These are phyloP conservation scores for Girardinus metallicus DNA, from an alignment of 2,797 vertebrate species.

Conservation along the genomic window DNA sequence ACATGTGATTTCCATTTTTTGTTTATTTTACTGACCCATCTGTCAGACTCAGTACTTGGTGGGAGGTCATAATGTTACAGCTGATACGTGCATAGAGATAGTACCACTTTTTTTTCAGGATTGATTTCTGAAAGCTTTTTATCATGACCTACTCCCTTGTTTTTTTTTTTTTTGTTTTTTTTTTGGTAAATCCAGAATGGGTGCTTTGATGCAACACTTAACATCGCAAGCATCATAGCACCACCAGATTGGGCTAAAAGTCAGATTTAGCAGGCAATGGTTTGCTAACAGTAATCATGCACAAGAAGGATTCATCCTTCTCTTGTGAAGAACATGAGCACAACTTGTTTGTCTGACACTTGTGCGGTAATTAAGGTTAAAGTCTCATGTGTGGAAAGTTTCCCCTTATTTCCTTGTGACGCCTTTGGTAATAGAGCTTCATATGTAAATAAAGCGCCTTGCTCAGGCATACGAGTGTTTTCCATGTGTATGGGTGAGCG, in stretches of 20 bases:
- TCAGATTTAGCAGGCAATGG: conserved; percentile 21
- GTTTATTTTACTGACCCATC: neutral
- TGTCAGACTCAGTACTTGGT: neutral
- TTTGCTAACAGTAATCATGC: conserved; percentile 29
- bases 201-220: conserved; percentile 58
- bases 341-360: conserved; percentile 35
- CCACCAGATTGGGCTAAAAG: conserved; percentile 28
- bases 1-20: neutral
- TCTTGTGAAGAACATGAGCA: conserved; percentile 12
- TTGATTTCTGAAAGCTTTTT: neutral
- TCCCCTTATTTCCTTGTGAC: conserved; percentile 28
- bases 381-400: conserved; percentile 27
- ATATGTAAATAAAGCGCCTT: conserved; percentile 62
- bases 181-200: conserved; percentile 36
- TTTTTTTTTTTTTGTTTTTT: conserved; percentile 30
- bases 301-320: neutral
- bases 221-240: conserved; percentile 31
- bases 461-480: conserved; percentile 28
- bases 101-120: neutral
- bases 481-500: conserved; percentile 40
- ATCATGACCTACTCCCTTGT: conserved; percentile 22
- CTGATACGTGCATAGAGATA: neutral
- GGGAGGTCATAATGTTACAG: neutral
- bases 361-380: conserved; percentile 31
- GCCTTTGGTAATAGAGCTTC: conserved; percentile 51